Evolutionary conservation across 2,113 vertebrate species (phyloP).

Genomic region (Macaca nemestrina): DNA sequence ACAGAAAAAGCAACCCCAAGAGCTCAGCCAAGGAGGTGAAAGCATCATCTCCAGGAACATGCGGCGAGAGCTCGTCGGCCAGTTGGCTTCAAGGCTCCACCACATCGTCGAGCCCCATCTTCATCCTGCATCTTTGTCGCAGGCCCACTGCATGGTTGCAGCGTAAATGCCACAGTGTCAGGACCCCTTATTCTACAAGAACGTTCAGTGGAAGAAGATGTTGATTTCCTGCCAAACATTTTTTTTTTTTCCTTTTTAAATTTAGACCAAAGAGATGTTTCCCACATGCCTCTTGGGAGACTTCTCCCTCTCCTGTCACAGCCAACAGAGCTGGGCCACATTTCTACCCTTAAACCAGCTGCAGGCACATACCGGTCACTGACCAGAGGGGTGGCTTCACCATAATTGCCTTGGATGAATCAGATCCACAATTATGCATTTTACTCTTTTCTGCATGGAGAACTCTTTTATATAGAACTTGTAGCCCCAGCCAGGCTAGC

Average conservation of each 20-base stretch:
- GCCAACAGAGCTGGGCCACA: accelerated
- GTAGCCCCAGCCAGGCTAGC: neutral
- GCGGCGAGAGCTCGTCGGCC: accelerated
- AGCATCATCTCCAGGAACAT: neutral
- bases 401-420: neutral
- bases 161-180: too few species aligned
- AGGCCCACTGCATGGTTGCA: accelerated
- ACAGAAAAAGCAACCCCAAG: neutral
- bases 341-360: neutral
- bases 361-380: accelerated
- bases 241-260: neutral
- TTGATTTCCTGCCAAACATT: neutral
- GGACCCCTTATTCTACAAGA: too few species aligned
- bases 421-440: accelerated
- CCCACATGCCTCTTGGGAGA: neutral
- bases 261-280: neutral
- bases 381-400: neutral
- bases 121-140: neutral
- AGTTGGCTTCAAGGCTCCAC: neutral
- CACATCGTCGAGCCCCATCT: neutral
- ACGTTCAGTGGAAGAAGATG: accelerated
- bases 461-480: neutral
- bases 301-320: neutral
- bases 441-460: neutral
- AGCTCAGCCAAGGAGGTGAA: neutral